Base-by-base conservation (phyloP, 64 coral and sea anemone genomes). In the Orbicella faveolata region DNA sequence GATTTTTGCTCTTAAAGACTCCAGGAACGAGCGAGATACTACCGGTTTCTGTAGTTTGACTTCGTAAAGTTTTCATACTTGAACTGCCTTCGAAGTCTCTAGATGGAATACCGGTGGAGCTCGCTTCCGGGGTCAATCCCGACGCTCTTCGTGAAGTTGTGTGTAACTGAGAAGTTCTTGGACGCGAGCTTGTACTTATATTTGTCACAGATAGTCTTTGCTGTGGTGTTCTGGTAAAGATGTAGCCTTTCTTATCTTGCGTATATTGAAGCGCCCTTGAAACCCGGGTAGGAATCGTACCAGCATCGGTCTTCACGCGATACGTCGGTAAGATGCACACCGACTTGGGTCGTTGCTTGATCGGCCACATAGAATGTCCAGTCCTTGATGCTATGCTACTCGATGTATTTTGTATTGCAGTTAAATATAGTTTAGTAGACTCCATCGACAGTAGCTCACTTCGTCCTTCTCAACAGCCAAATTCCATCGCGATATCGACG, bases 1-100 rank as follows among this genome's bases (percentile, higher is more conserved):
- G 83, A 79, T 75, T 92, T 36, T 66, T 92, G 44, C 85, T 57
- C 16, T 87, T 39, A 61, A 92, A 92, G 33, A 92, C 90, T 2
- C 90, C 90, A n/a, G 90, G 90, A 36, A 78, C 75, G 9, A 92
- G 63, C 25, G 90, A 92, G 34, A 92, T 61, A 54, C 90, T 92
- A 30, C 67, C 90, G 37, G 39, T 85, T 51, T 85, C 82, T n/a
- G 65, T 52, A 41, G 82, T 85, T 23, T 73, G 63, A 85, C 64
- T 72, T 11, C 10, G 19, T 23, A 72, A 25, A 72, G 64, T 85
- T 13, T 65, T 53, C 41, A 85, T 72, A 85, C 64, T 85, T 44
- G 81, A 37, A 1, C 35, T 9, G 35, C 35, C 81, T 10, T 67
- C 54, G 33, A 21, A 18, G 36, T 35, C 61, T 72, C 20, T 73